phyloP scores from a whole-genome alignment of 2,888 invertebrate genomes.

The Homarus gammarus region DNA sequence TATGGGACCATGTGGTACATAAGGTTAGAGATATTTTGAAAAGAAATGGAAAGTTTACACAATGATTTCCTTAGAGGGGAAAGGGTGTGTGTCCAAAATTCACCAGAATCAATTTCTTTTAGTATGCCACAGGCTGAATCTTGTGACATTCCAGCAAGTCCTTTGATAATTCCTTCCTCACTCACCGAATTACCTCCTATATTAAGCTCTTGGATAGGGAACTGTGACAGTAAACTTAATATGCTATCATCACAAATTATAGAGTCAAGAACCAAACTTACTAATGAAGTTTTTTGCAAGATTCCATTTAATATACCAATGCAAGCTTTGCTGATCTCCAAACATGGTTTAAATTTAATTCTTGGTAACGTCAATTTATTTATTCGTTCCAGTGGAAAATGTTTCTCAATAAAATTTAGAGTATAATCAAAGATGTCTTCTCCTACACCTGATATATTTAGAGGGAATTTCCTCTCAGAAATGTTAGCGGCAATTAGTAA shows the following conservation, averaged over 20 bases:
- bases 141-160: conserved; percentile 32
- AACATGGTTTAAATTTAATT: conserved; percentile 10
- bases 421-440: background rate
- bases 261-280: conserved; percentile 13
- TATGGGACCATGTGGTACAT: conserved; percentile 31
- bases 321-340: background rate
- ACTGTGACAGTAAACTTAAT: conserved; percentile 22
- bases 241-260: conserved; percentile 29
- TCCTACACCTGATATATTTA: conserved; percentile 41
- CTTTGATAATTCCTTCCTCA: conserved; percentile 40
- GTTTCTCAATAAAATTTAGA: conserved; percentile 15
- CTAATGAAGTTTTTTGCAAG: conserved; percentile 16
- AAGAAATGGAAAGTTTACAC: conserved; percentile 36
- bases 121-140: conserved; percentile 16
- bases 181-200: conserved; percentile 24
- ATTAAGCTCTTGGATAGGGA: conserved; percentile 53
- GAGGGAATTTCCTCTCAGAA: conserved; percentile 2
- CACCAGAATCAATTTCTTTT: conserved; percentile 1
- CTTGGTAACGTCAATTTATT: conserved; percentile 36
- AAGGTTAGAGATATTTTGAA: conserved; percentile 7
- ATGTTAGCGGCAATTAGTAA: conserved; percentile 24
- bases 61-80: conserved; percentile 41
- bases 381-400: conserved; percentile 47
- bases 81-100: background rate
- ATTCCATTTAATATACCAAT: background rate